phyloP scores from a whole-genome alignment of 2,888 invertebrate species.

The Hypomecis atomaria region DNA sequence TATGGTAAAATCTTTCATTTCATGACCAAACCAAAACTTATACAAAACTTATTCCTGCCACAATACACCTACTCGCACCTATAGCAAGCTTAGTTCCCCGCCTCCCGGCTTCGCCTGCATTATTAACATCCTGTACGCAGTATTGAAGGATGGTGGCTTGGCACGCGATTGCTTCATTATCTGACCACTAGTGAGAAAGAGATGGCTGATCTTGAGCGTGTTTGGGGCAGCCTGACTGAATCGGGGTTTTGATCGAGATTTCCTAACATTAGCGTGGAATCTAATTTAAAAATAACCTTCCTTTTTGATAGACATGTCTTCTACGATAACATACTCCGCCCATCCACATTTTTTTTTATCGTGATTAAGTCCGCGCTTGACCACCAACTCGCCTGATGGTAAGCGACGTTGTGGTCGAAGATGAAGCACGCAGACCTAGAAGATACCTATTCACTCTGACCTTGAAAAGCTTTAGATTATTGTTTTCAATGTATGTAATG shows the following conservation, averaged over 20 bases:
- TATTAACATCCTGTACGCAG: constrained; percentile 54
- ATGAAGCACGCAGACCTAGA: too few relatives aligned
- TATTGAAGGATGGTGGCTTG: constrained; percentile 70
- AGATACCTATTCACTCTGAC: too few relatives aligned
- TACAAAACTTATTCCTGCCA: constrained; percentile 2
- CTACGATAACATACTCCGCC: too few relatives aligned
- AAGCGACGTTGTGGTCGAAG: too few relatives aligned
- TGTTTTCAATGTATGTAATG: too few relatives aligned
- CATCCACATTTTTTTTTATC: too few relatives aligned
- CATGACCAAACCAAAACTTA: background rate
- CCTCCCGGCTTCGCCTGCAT: constrained; percentile 38
- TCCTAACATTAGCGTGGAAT: background rate
- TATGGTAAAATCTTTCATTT: too few relatives aligned
- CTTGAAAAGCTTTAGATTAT: too few relatives aligned
- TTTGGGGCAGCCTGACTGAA: background rate
- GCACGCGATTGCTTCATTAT: constrained; percentile 80
- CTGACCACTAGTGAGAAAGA: constrained; percentile 56
- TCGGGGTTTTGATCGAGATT: background rate
- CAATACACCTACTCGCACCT: constrained; percentile 1
- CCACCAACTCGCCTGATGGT: too few relatives aligned
- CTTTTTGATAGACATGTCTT: too few relatives aligned
- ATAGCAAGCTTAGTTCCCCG: constrained; percentile 29
- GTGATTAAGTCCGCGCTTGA: too few relatives aligned
- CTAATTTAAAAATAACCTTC: too few relatives aligned
- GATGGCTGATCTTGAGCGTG: constrained; percentile 33